Percentiles rank a stretch among this genome's conserved stretches.
phyloP scores from a whole-genome alignment of 2,797 vertebrate species.

The Knipowitschia caucasica region DNA sequence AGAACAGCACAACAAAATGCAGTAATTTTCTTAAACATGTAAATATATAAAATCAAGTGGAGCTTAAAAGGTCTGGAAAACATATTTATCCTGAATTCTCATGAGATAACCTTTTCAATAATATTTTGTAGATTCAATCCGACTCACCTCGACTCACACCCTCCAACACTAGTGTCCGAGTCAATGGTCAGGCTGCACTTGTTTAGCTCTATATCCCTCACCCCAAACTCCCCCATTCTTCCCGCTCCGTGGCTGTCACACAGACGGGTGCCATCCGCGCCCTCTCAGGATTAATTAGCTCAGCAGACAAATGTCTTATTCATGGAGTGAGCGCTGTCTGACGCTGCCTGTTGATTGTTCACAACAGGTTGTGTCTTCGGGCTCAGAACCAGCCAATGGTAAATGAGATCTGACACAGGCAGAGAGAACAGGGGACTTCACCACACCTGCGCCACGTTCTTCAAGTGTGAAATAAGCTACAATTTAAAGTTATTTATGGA shows the following conservation, averaged over 20 bases:
- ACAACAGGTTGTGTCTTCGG: slow-evolving; percentile 50
- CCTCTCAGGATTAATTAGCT: slow-evolving; percentile 75
- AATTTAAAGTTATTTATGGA: not conserved
- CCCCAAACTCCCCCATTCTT: slow-evolving; percentile 44
- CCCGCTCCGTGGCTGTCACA: slow-evolving; percentile 56
- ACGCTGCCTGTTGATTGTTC: slow-evolving; percentile 63
- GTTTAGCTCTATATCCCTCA: slow-evolving; percentile 28
- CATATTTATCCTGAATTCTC: not conserved
- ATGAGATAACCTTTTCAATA: too few species aligned
- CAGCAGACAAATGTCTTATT: slow-evolving; percentile 72
- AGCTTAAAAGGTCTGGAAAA: too few species aligned
- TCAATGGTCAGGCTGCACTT: slow-evolving; percentile 31
- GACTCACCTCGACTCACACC: slow-evolving; percentile 1
- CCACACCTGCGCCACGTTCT: slow-evolving; percentile 32
- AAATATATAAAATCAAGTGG: too few species aligned
- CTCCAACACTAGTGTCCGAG: slow-evolving; percentile 28
- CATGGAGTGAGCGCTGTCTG: slow-evolving; percentile 56
- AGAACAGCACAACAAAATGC: too few species aligned
- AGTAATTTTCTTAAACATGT: too few species aligned
- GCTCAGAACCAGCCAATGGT: slow-evolving; percentile 41
- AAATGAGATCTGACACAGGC: slow-evolving; percentile 41
- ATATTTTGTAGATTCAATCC: not conserved
- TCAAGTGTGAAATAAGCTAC: not conserved
- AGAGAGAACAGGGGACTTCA: slow-evolving; percentile 8
- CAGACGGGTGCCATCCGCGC: slow-evolving; percentile 67